These are phyloP conservation scores for Alfaro cultratus DNA, from an alignment of 2,797 vertebrate species.

Conservation along the genomic window DNA sequence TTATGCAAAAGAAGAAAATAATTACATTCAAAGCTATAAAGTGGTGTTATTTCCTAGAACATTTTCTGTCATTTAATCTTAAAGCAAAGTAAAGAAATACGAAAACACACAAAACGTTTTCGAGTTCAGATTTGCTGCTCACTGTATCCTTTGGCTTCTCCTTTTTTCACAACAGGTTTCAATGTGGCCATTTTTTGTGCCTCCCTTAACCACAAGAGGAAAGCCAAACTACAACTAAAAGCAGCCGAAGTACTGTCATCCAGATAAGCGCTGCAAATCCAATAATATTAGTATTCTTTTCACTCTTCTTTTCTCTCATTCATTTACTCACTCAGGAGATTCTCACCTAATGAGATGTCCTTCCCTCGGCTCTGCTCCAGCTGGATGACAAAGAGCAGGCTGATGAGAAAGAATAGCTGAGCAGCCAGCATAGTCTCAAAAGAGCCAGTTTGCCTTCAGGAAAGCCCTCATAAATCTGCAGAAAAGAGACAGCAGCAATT, in stretches of 20 bases:
- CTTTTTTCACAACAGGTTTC: background rate
- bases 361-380: slow-evolving; percentile 40
- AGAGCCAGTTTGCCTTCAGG: slow-evolving; percentile 17
- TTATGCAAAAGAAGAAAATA: background rate
- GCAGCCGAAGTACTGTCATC: background rate
- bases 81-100: background rate
- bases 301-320: background rate
- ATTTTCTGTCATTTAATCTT: background rate
- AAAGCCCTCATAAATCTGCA: slow-evolving; percentile 45
- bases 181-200: background rate
- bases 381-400: slow-evolving; percentile 54
- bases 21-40: background rate
- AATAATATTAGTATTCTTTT: slow-evolving; percentile 1
- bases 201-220: slow-evolving; percentile 39
- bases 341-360: slow-evolving; percentile 63
- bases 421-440: slow-evolving; percentile 54
- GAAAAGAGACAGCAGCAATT: slow-evolving; percentile 24
- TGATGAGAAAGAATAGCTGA: slow-evolving; percentile 51
- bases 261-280: background rate
- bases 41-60: background rate
- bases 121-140: background rate
- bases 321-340: background rate
- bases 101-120: background rate
- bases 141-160: background rate
- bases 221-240: slow-evolving; percentile 7